phyloP scores from a whole-genome alignment of 2,113 vertebrate species.

The Coracopsis vasa region DNA sequence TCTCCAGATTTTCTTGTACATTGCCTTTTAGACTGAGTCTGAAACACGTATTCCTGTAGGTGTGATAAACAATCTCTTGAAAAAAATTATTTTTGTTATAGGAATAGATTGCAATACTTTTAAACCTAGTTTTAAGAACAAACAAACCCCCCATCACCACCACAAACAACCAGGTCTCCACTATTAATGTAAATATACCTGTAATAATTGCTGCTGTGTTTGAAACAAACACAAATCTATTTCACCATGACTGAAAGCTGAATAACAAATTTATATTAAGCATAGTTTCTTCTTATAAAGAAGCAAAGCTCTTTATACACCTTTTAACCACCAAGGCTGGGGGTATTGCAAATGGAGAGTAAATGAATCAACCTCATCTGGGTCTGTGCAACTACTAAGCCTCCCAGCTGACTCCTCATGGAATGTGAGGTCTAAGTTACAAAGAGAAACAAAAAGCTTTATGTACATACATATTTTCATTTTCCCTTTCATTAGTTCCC shows the following conservation, averaged over 20 bases:
- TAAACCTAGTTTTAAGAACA: not conserved
- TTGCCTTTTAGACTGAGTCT: not conserved
- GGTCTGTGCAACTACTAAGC: not conserved
- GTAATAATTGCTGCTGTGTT: not conserved
- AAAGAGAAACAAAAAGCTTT: not conserved
- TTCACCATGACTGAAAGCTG: not conserved
- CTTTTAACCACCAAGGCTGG: not conserved
- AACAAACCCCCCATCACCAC: not conserved
- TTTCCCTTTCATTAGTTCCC: not conserved
- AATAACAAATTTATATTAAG: not conserved
- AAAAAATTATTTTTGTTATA: not conserved
- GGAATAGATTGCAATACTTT: not conserved
- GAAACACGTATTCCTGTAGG: not conserved
- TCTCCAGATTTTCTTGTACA: rapidly evolving
- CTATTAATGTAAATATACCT: not conserved
- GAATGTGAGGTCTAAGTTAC: not conserved
- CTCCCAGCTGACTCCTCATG: not conserved
- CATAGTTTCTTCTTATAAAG: not conserved
- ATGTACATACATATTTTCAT: not conserved
- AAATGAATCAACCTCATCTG: not conserved
- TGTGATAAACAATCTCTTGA: not conserved
- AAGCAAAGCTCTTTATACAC: not conserved
- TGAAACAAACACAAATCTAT: not conserved
- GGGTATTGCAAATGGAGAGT: not conserved
- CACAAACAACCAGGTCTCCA: not conserved